These are phyloP conservation scores for Microctenopoma steveboyesi DNA, from an alignment of 2,797 vertebrate genomes.

Conservation along the genomic window DNA sequence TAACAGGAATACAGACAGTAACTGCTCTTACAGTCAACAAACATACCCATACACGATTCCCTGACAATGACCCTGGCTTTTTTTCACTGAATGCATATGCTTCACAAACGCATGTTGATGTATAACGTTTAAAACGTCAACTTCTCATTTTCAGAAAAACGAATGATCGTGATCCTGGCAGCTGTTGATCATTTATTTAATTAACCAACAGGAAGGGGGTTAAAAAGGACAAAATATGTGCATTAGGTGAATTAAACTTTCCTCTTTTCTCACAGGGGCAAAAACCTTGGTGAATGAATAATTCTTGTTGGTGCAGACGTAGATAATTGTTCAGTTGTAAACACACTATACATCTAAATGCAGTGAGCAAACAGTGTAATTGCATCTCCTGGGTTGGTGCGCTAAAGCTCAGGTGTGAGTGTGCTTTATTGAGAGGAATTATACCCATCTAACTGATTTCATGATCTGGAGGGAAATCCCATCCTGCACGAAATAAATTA, in stretches of 20 bases:
- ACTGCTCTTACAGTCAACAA: neutral
- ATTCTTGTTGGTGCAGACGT: neutral
- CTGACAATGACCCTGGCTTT: neutral
- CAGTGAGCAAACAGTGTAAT: neutral
- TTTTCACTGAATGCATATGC: neutral
- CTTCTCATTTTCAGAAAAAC: neutral
- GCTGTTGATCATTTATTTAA: slow-evolving; percentile 24
- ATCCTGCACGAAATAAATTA: slow-evolving; percentile 46
- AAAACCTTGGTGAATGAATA: neutral
- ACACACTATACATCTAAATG: slow-evolving; percentile 12
- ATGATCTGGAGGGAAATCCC: slow-evolving; percentile 36
- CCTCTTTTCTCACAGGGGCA: neutral
- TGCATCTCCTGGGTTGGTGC: slow-evolving; percentile 10
- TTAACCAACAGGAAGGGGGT: slow-evolving; percentile 29
- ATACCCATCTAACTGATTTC: slow-evolving; percentile 26
- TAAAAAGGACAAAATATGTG: slow-evolving; percentile 3
- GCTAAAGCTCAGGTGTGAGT: neutral
- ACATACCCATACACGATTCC: neutral
- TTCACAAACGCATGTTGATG: neutral
- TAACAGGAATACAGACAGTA: neutral
- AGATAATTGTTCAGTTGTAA: neutral
- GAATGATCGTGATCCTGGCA: slow-evolving; percentile 24
- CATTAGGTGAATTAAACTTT: slow-evolving; percentile 12
- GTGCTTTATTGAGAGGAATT: slow-evolving; percentile 15
- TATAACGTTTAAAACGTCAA: neutral